Evolutionary conservation across 2,797 vertebrate genomes (phyloP).

Genomic region (Sandelia bainsii): DNA sequence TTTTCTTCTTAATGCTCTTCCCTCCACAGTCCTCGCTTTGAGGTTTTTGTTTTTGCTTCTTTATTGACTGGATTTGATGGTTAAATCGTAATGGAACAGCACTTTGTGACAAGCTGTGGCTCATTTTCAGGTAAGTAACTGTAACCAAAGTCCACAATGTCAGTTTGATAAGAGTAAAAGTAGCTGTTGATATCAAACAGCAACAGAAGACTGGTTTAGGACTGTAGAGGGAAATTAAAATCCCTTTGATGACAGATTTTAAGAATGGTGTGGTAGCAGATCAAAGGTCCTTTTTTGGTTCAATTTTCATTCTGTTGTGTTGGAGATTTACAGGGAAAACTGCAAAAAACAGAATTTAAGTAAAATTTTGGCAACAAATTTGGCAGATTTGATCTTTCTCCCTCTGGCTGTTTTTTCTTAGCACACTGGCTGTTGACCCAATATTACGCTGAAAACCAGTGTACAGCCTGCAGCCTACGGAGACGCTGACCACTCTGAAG

Average conservation of each 20-base stretch:
- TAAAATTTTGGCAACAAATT: constrained; percentile 88
- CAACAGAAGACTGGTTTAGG: constrained; percentile 12
- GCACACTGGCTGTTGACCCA: constrained; percentile 42
- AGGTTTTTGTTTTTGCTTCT: constrained; percentile 25
- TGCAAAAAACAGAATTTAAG: constrained; percentile 42
- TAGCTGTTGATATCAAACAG: constrained; percentile 19
- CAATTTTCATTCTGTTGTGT: constrained; percentile 28
- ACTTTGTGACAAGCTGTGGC: constrained; percentile 69
- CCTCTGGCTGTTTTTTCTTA: constrained; percentile 41
- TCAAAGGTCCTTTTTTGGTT: constrained; percentile 49
- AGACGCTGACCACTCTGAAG: constrained; percentile 65
- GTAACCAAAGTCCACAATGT: constrained; percentile 33
- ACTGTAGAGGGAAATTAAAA: constrained; percentile 23
- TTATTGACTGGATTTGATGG: constrained; percentile 46
- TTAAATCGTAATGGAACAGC: constrained; percentile 66
- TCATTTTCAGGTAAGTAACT: constrained; percentile 54
- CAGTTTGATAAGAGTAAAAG: constrained; percentile 14
- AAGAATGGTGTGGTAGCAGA: constrained; percentile 21
- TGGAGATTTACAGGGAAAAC: constrained; percentile 41
- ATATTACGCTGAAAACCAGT: constrained; percentile 38
- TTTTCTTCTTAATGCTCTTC: constrained; percentile 37
- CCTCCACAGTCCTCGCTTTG: constrained; percentile 48
- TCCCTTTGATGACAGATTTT: constrained; percentile 27
- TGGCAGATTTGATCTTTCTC: constrained; percentile 86
- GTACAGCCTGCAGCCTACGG: constrained; percentile 30